Evolutionary conservation across 1,140 invertebrate genomes (phyloP), one percentile per base, ranked within the genome.

Genomic region (Olivierus martensii): DNA sequence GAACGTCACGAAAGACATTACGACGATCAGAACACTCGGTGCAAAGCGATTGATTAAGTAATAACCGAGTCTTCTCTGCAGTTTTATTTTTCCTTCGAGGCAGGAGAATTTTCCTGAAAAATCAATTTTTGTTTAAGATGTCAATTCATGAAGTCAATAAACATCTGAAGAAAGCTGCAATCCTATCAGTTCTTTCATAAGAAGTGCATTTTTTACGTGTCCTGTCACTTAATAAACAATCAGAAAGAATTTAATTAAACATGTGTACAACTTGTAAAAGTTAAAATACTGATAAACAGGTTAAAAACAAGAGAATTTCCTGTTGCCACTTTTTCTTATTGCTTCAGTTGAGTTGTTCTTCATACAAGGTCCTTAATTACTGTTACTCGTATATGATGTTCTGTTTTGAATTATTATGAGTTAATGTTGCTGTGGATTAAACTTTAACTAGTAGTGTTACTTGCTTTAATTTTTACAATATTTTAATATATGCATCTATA

Each of bases 1-100:
- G 35, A 62, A 61, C 1, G 56, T 58, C 14, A 60, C 44, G 36
- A 58, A 62, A 9, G 56, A 55, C 45, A 55, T 59, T 10, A 55
- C 48, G 3, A 60, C 57, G 4, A 57, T 52, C 4, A 62, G 45
- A 21, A 60, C 52, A 21, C 53, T 61, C 2, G 60, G 60, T 11
- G 52, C 48, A 44, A 59, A 62, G 15, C 52, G 56, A 9, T 60
- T 55, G 18, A 62, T 54, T 0, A 62, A 35, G 48, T 55, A 61
- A 43, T 60, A 61, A 6, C 56, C 57, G 1, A 61, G 14, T 6
- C 56, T 41, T 28, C 60, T 34, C 10, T 50, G 36, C 3, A 61
- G 41, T 22, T 43, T 35, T 11, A 62, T 51, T 37, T 22, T 36
- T 17, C 55, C 60, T 12, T 39, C 35, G 14, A 61, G 36, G 21